Evolutionary conservation across 2,888 invertebrate species (phyloP).

Genomic region (Mechanitis mazaeus): DNA sequence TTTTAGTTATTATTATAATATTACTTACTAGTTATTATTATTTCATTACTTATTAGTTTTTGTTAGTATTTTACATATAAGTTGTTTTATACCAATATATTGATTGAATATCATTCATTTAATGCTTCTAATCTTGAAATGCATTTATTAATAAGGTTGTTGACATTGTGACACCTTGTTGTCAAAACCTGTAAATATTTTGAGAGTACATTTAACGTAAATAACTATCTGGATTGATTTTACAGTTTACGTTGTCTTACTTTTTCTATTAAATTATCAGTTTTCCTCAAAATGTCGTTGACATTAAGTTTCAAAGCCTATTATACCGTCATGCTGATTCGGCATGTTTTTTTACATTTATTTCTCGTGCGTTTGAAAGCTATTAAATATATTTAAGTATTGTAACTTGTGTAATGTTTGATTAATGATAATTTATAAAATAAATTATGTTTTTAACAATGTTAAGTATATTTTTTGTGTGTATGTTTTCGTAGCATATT

Average conservation of each 20-base stretch:
- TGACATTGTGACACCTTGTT: slow-evolving; percentile 1
- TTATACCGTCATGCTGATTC: slow-evolving; percentile 29
- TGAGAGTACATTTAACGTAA: slow-evolving; percentile 29
- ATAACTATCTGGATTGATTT: slow-evolving; percentile 39
- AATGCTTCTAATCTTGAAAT: slow-evolving; percentile 1
- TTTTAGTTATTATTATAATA: no score
- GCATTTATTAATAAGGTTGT: not conserved
- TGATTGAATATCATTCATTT: no score
- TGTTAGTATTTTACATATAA: no score
- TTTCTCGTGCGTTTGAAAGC: slow-evolving; percentile 12
- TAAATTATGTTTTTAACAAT: no score
- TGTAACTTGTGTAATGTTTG: no score
- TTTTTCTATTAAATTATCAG: slow-evolving; percentile 43
- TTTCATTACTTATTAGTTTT: no score
- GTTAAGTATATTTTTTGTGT: no score
- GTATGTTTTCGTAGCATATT: no score
- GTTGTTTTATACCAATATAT: no score
- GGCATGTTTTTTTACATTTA: slow-evolving; percentile 20
- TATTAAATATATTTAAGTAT: not conserved
- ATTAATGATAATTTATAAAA: no score
- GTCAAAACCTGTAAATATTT: slow-evolving; percentile 12
- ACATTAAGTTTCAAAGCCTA: slow-evolving; percentile 38
- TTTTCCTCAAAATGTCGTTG: slow-evolving; percentile 67
- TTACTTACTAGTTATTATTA: no score
- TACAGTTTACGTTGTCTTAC: slow-evolving; percentile 52